These are phyloP conservation scores for Meloidogyne exigua DNA, from an alignment of 1,140 invertebrate species.

Conservation along the genomic window DNA sequence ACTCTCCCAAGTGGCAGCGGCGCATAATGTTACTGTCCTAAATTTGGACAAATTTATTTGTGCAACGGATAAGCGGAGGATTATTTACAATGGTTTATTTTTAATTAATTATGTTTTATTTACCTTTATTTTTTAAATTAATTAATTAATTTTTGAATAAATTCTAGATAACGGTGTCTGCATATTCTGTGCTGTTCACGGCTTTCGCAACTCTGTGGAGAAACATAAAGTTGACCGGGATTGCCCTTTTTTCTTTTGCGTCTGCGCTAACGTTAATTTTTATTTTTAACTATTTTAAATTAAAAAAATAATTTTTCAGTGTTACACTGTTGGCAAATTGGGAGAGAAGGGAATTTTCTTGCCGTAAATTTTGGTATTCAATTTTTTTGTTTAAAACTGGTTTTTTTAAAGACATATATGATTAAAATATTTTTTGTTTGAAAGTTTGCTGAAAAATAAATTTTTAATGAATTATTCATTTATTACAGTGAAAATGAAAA, in stretches of 20 bases:
- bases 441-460: background rate
- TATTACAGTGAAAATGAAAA: background rate
- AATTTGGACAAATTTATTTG: background rate
- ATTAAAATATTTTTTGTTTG: background rate
- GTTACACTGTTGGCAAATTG: background rate
- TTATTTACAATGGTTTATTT: conserved; percentile 1
- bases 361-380: background rate
- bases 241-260: background rate
- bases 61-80: background rate
- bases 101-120: background rate
- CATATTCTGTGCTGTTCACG: background rate
- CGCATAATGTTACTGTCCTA: background rate
- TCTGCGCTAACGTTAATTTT: background rate
- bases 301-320: background rate
- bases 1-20: background rate
- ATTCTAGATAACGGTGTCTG: background rate
- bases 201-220: background rate
- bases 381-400: background rate
- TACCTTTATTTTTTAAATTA: background rate
- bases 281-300: no score
- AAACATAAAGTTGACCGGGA: background rate
- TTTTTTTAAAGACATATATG: background rate
- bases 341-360: background rate
- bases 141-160: no score
- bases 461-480: background rate